Percentiles rank a stretch among this genome's conserved stretches.
Evolutionary conservation across 2,113 vertebrate genomes (phyloP).

Genomic region (Vireo altiloquus): DNA sequence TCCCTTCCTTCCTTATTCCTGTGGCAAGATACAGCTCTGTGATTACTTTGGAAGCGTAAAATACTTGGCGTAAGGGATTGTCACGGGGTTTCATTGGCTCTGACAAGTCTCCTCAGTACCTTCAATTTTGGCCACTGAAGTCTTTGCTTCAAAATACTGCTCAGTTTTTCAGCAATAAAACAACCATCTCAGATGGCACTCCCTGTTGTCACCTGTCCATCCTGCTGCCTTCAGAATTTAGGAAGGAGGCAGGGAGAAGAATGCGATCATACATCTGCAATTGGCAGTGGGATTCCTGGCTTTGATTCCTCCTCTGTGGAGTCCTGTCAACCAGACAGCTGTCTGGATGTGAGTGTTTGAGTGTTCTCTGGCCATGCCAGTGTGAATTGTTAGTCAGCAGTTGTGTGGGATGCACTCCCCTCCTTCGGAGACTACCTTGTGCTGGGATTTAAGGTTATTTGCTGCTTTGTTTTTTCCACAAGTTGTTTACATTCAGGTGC

Average conservation of each 20-base stretch:
- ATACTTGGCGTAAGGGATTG: not conserved
- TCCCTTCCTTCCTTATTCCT: constrained; percentile 12
- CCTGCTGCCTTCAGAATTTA: not conserved
- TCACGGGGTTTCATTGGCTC: not conserved
- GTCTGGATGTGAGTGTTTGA: not conserved
- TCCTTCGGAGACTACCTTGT: not conserved
- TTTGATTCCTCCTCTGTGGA: not conserved
- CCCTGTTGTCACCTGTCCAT: not conserved
- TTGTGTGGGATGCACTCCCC: not conserved
- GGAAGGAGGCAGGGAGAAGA: not conserved
- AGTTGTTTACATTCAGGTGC: not conserved
- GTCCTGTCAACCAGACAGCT: not conserved
- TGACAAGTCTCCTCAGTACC: not conserved
- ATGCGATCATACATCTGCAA: not conserved
- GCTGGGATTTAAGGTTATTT: not conserved
- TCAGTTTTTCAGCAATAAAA: not conserved
- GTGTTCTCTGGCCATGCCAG: not conserved
- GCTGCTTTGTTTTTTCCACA: not conserved
- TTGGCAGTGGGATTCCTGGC: not conserved
- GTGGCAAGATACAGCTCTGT: not conserved
- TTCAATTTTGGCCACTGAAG: not conserved
- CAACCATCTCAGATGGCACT: not conserved
- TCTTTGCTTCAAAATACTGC: not conserved
- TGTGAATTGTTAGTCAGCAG: not conserved
- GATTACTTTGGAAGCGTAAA: constrained; percentile 32